Evolutionary conservation across 1,140 invertebrate species (phyloP).

Genomic region (Glossosoma conforme): DNA sequence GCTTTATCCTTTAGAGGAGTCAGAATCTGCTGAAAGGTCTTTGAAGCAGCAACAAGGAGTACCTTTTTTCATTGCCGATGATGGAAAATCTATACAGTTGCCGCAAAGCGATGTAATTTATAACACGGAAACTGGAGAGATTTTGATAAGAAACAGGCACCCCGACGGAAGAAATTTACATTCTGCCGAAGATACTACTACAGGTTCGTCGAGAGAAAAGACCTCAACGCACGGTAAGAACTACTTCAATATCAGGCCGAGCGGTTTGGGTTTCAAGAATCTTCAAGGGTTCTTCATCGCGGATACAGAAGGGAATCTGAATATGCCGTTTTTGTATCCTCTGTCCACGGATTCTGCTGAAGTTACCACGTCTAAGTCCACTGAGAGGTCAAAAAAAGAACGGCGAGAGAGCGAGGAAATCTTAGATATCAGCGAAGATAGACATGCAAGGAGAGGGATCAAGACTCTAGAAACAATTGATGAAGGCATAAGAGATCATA

Average conservation of each 20-base stretch:
- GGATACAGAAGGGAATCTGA: conserved; percentile 8
- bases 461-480: no score
- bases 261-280: conserved; percentile 17
- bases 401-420: no score
- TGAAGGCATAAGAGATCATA: no score
- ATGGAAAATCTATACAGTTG: conserved; percentile 25
- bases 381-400: no score
- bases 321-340: conserved; percentile 11
- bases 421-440: no score
- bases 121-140: conserved; percentile 23
- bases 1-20: conserved; percentile 10
- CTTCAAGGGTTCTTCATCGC: conserved; percentile 21
- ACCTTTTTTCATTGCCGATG: conserved; percentile 25
- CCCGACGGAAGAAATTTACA: conserved; percentile 8
- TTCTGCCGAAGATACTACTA: conserved; percentile 4
- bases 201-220: neutral
- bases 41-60: conserved; percentile 17
- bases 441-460: no score
- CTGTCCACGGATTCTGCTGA: conserved; percentile 2
- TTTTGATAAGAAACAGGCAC: conserved; percentile 21
- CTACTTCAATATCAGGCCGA: conserved; percentile 12
- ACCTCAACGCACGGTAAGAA: neutral
- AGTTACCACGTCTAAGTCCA: conserved; percentile 1
- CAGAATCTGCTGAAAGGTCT: conserved; percentile 7
- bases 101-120: conserved; percentile 27